Evolutionary conservation across 2,888 invertebrate species (phyloP), one percentile per base, ranked within the genome.

Genomic region (Habroteleia sp.): DNA sequence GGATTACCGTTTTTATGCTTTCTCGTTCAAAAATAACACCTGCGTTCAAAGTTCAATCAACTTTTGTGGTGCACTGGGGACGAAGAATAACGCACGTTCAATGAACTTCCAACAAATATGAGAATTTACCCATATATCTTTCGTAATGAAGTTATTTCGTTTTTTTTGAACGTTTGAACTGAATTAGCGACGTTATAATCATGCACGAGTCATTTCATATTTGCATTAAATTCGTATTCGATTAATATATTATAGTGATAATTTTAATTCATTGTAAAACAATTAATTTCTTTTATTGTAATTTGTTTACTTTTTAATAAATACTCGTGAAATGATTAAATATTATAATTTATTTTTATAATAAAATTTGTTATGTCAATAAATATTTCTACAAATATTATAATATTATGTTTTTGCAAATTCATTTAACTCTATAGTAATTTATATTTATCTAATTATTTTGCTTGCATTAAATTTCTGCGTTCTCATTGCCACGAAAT

Each of bases 21-120:
- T 46, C 46, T 39, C 54, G 39, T 46, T 29, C 37, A 37, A 10
- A 54, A 56, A 56, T 66, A 56, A 56, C 56, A 56, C 56, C 48
- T 56, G 48, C 48, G 56, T 56, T 66, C 48, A 66, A 56, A 66
- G 66, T 52, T 66, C 48, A 56, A 66, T 66, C 66, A 66, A 56
- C 56, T 56, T 66, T 66, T 66, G 56, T 48, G 66, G 56, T 44
- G 56, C 66, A 66, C 66, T 16, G 13, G 56, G 66, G 66, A 66
- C 66, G 27, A 50, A 33, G 50, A 68, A 58, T 68, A 68, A 58
- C 50, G 50, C 3, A 39, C 68, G 68, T 58, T 68, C 68, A 58
- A 58, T 58, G 35, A 68, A 68, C 68, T 58, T 31, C 33, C 39
- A 29, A 11, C 46, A 44, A 66, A 66, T 66, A 46, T 37, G 42